Base-by-base conservation (phyloP, 2,888 invertebrate species). In the Digitonthophagus gazella region DNA sequence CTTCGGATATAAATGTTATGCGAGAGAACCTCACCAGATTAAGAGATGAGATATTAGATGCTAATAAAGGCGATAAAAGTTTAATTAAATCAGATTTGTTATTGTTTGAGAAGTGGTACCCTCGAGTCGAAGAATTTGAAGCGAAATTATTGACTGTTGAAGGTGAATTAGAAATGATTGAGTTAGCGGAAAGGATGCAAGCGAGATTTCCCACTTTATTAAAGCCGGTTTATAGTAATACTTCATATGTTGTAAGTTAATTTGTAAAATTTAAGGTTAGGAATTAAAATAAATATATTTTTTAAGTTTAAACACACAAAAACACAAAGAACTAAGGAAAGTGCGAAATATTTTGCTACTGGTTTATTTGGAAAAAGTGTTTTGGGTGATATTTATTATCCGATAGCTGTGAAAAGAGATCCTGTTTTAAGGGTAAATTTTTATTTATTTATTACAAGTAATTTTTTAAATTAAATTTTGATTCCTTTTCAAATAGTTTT, bases 251-350 rank as follows among this genome's bases (percentile, higher is more conserved):
- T 63, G 74, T 75, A 69, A 63, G 55, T 58, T 4, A 54, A 55
- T n/a, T 11, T 1, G 16, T 67, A 15, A n/a, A 54, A 54, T 57
- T 22, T 28, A 19, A 54, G 57, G 8, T 55, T n/a, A n/a, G n/a
- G n/a, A n/a, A 58, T 58, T 68, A 54, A 15, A 28, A 14, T 61
- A 63, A 56, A 55, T 16, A 69, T 68, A 55, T 71, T 70, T 65
- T 85, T 85, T 72, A 84, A 93, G 90, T 92, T 95, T 77, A 90
- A 89, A 76, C 91, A 88, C 74, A 95, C 95, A 15, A 88, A 89
- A 1, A 92, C 92, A 0, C 90, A 93, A 78, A 86, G 95, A 74
- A 88, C 94, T 0, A 85, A 88, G 67, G 87, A 88, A 76, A 95
- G 95, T 81, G 93, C 93, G 0, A 86, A 86, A 75, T 86, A 88